phyloP scores from a whole-genome alignment of 2,888 invertebrate species.

The Bellardia bayeri region DNA sequence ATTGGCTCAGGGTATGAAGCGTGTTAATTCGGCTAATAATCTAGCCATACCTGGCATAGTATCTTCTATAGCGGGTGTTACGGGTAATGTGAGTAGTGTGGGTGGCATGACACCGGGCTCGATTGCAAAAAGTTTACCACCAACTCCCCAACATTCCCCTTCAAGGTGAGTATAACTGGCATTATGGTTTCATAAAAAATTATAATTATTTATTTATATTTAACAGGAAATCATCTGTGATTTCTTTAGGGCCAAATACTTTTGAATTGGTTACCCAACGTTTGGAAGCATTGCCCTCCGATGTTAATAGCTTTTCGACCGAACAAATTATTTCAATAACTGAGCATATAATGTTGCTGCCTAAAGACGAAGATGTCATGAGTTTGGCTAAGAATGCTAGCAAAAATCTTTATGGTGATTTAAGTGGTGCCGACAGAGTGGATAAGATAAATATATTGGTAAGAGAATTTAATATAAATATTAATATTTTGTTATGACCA shows the following conservation, averaged over 20 bases:
- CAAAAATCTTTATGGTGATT: slow-evolving; percentile 90
- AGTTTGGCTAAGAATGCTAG: slow-evolving; percentile 95
- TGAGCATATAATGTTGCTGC: slow-evolving; percentile 81
- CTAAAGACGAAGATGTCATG: slow-evolving; percentile 91
- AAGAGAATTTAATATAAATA: slow-evolving; percentile 77
- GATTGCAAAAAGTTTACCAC: slow-evolving; percentile 88
- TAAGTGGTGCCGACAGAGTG: slow-evolving; percentile 88
- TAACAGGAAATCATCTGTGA: slow-evolving; percentile 87
- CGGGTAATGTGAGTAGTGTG: slow-evolving; percentile 42
- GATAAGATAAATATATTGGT: slow-evolving; percentile 95
- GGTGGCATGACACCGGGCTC: slow-evolving; percentile 48
- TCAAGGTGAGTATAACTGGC: slow-evolving; percentile 84
- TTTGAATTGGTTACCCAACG: slow-evolving; percentile 84
- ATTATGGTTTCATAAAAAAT: no score
- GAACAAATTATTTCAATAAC: slow-evolving; percentile 81
- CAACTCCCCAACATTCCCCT: slow-evolving; percentile 91
- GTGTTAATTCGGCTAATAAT: slow-evolving; percentile 89
- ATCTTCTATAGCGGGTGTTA: slow-evolving; percentile 82
- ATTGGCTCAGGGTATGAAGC: slow-evolving; percentile 86
- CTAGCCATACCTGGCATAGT: slow-evolving; percentile 87
- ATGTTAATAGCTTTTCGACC: slow-evolving; percentile 77
- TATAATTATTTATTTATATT: neutral
- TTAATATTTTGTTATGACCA: no score
- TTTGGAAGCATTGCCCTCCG: slow-evolving; percentile 80
- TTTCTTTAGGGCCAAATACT: slow-evolving; percentile 85